Conservation (phyloP, 2,888 invertebrate genomes). For the Serripes groenlandicus region DNA sequence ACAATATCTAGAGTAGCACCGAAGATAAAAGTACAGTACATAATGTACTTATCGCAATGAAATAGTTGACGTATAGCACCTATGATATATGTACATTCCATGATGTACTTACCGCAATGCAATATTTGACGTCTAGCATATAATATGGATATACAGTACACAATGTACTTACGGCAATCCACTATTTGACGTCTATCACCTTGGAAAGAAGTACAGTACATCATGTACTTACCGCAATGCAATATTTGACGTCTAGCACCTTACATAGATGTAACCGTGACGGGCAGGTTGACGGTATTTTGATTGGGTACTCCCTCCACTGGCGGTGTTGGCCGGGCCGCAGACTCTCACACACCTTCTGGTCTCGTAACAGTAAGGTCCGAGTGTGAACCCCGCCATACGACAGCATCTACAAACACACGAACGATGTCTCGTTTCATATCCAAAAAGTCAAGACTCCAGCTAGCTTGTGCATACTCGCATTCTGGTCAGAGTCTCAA, state of each 20-base stretch:
- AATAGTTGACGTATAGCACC: too few species aligned
- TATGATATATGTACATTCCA: too few species aligned
- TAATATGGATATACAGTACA: too few species aligned
- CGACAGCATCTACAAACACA: slow-evolving; percentile 74
- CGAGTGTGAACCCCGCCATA: slow-evolving; percentile 81
- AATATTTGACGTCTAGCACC: slow-evolving; percentile 83
- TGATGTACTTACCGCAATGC: too few species aligned
- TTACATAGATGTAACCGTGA: slow-evolving; percentile 81
- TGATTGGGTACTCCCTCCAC: slow-evolving; percentile 79
- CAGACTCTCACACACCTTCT: slow-evolving; percentile 78
- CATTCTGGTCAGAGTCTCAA: too few species aligned
- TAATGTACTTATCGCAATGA: too few species aligned
- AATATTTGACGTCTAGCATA: too few species aligned
- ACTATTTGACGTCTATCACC: slow-evolving; percentile 83
- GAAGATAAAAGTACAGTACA: too few species aligned
- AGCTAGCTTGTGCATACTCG: too few species aligned
- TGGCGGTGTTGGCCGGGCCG: slow-evolving; percentile 79
- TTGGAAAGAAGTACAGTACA: slow-evolving; percentile 81
- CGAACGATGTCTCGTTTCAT: too few species aligned
- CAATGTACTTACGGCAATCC: slow-evolving; percentile 80
- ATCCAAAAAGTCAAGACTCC: too few species aligned
- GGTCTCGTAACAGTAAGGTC: slow-evolving; percentile 75
- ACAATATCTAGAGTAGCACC: too few species aligned
- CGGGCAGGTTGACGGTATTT: slow-evolving; percentile 81
- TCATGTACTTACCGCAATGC: slow-evolving; percentile 80